Evolutionary conservation across 2,888 invertebrate species (phyloP).

Genomic region (Ectropis crepuscularia): DNA sequence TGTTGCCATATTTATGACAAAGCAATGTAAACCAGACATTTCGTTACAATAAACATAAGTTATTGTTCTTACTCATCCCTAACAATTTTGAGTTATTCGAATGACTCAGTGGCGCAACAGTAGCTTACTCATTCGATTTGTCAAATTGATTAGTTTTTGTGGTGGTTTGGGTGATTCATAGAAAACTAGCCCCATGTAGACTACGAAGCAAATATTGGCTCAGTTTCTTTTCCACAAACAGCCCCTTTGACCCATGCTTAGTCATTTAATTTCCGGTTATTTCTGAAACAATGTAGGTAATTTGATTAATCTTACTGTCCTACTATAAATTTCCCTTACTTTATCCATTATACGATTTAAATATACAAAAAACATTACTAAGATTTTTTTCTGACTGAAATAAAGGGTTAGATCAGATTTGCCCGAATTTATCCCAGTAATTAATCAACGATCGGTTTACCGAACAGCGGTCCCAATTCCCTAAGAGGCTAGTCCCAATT

Average conservation of each 20-base stretch:
- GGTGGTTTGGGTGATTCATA: neutral
- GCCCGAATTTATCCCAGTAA: neutral
- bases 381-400: neutral
- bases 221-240: too few relatives aligned
- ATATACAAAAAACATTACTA: neutral
- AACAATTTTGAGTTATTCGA: neutral
- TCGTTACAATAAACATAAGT: too few relatives aligned
- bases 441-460: constrained; percentile 7
- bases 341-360: too few relatives aligned
- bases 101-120: neutral
- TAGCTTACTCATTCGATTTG: constrained; percentile 5
- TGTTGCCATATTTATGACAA: too few relatives aligned
- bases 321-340: too few relatives aligned
- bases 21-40: too few relatives aligned
- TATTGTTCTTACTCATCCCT: too few relatives aligned
- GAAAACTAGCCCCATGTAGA: neutral
- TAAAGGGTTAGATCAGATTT: neutral
- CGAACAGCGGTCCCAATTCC: constrained; percentile 6
- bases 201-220: too few relatives aligned
- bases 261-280: too few relatives aligned
- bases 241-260: too few relatives aligned
- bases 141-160: constrained; percentile 1
- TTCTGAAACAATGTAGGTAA: too few relatives aligned
- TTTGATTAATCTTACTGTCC: too few relatives aligned
- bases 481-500: neutral